Percentiles rank a stretch among this genome's conserved stretches.
These are phyloP conservation scores for Allobates femoralis DNA, from an alignment of 2,797 vertebrate genomes.

Conservation along the genomic window DNA sequence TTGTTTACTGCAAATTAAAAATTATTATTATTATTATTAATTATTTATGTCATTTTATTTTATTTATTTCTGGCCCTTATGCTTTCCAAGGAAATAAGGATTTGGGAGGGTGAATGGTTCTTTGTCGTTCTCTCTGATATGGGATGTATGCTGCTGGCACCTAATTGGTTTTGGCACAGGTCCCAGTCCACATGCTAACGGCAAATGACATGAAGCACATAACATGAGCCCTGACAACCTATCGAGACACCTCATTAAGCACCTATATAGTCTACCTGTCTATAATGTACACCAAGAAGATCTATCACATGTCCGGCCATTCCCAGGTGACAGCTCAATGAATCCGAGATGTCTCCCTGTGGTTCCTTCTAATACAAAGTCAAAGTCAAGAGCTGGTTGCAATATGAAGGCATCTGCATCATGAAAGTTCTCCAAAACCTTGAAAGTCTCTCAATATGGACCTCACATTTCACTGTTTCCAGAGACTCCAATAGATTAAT, in stretches of 20 bases:
- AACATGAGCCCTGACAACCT: background rate
- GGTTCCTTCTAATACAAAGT: background rate
- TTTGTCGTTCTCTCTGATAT: background rate
- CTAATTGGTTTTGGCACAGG: background rate
- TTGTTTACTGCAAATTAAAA: background rate
- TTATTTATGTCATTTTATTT: background rate
- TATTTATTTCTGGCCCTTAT: background rate
- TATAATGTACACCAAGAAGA: background rate
- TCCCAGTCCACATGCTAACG: background rate
- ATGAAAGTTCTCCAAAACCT: background rate
- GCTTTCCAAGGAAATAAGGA: background rate
- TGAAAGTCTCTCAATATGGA: background rate
- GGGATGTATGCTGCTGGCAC: background rate
- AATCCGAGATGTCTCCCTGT: background rate
- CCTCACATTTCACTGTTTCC: background rate
- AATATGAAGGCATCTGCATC: background rate
- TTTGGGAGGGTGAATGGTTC: background rate
- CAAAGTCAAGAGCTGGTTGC: background rate
- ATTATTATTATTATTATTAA: too few relatives aligned
- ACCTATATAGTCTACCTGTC: background rate
- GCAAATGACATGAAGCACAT: background rate
- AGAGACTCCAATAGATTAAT: background rate
- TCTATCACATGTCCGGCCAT: background rate
- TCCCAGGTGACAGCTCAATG: background rate
- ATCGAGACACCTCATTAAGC: slow-evolving; percentile 14